Conservation (phyloP, 2,797 vertebrate genomes). For the Chanos chanos region DNA sequence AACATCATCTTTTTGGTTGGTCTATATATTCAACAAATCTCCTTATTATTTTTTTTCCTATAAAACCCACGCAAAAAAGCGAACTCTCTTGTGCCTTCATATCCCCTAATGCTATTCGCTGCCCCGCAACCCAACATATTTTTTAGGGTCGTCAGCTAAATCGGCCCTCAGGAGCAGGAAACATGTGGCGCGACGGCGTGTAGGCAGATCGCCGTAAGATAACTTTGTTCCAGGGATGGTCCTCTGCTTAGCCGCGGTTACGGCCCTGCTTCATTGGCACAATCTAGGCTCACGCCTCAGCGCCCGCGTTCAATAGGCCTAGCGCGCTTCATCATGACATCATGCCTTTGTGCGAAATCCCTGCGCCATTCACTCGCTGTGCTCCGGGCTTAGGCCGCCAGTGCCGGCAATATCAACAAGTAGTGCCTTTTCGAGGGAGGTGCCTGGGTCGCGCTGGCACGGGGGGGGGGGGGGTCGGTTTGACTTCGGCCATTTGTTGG, state of each 20-base stretch:
- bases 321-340: conserved; percentile 74
- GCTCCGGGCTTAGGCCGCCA: conserved; percentile 47
- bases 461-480: too few relatives aligned
- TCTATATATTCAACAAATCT: too few relatives aligned
- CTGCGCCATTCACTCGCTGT: conserved; percentile 61
- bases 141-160: conserved; percentile 45
- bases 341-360: conserved; percentile 79
- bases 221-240: conserved; percentile 73
- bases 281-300: conserved; percentile 78
- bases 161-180: conserved; percentile 39
- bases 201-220: conserved; percentile 80
- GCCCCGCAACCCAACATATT: conserved; percentile 2
- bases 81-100: neutral
- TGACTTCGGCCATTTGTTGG: too few relatives aligned
- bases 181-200: conserved; percentile 45
- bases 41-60: too few relatives aligned
- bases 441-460: conserved; percentile 13
- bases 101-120: neutral
- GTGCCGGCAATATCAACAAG: conserved; percentile 48
- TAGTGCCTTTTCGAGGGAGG: conserved; percentile 40
- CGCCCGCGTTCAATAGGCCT: conserved; percentile 68
- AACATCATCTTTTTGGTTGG: too few relatives aligned
- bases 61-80: neutral
- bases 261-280: conserved; percentile 68
- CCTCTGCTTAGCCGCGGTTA: conserved; percentile 61